Evolutionary conservation across 1,140 invertebrate species (phyloP).

Genomic region (Hesperophylax magnus): DNA sequence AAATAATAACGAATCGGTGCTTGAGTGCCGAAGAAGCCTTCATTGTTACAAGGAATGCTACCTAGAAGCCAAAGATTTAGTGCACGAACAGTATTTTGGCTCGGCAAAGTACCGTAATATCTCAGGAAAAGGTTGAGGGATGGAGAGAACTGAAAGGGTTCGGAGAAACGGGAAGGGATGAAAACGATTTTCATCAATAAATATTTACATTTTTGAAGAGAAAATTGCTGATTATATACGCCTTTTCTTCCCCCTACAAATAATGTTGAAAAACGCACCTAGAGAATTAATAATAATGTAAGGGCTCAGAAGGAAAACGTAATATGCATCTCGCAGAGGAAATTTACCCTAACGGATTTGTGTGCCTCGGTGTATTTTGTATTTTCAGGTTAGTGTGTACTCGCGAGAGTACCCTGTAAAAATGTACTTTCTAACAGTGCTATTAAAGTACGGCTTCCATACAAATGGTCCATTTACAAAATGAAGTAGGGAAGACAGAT

Average conservation of each 20-base stretch:
- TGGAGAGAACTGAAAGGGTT: background rate
- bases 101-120: constrained; percentile 17
- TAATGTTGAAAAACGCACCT: constrained; percentile 6
- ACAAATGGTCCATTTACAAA: background rate
- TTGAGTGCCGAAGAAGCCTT: constrained; percentile 1
- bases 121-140: constrained; percentile 3
- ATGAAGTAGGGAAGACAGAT: background rate
- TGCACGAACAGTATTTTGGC: constrained; percentile 25
- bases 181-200: constrained; percentile 42
- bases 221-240: constrained; percentile 15
- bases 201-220: constrained; percentile 36
- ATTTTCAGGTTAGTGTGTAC: background rate
- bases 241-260: background rate
- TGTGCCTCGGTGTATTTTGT: background rate
- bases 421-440: constrained; percentile 14
- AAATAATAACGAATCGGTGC: constrained; percentile 4
- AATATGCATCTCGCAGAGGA: background rate
- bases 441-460: background rate
- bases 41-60: constrained; percentile 12
- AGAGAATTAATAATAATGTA: background rate
- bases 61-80: constrained; percentile 36
- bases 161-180: background rate
- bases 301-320: background rate
- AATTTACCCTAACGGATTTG: constrained; percentile 7
- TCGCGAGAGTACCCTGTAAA: background rate